Evolutionary conservation across 2,797 vertebrate genomes (phyloP).

Genomic region (Muscicapa comitata): DNA sequence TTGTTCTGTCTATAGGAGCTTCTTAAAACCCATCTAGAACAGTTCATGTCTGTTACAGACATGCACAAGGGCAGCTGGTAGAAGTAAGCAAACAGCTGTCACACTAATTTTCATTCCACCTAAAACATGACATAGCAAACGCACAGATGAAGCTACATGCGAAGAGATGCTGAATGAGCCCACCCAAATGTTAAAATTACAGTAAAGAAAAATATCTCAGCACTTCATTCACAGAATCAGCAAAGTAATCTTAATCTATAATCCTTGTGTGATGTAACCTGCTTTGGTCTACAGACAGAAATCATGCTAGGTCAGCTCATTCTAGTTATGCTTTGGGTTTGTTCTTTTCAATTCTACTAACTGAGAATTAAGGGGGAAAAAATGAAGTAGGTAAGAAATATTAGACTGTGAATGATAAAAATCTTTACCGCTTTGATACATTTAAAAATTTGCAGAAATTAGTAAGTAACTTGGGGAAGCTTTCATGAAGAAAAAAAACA

Average conservation of each 20-base stretch:
- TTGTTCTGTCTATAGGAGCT: not conserved
- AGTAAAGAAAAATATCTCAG: not conserved
- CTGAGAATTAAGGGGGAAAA: not conserved
- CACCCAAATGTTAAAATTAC: not conserved
- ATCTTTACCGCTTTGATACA: not conserved
- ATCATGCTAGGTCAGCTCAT: not conserved
- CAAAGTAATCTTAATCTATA: constrained; percentile 24
- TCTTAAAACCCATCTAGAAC: not conserved
- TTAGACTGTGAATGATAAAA: not conserved
- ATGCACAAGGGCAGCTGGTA: not conserved
- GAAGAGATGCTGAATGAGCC: not conserved
- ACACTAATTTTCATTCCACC: not conserved
- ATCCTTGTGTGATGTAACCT: constrained; percentile 49
- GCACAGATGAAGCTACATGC: not conserved
- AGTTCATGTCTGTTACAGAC: not conserved
- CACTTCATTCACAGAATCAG: not conserved
- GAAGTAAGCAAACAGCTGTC: not conserved
- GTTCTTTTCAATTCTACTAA: not conserved
- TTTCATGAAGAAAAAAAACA: not conserved
- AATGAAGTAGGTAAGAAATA: not conserved
- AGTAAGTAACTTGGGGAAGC: not conserved
- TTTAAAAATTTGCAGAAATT: not conserved
- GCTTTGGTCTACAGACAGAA: not conserved
- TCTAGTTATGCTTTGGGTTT: not conserved
- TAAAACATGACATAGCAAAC: not conserved